phyloP scores from a whole-genome alignment of 2,797 vertebrate genomes.

The Streptopelia turtur region DNA sequence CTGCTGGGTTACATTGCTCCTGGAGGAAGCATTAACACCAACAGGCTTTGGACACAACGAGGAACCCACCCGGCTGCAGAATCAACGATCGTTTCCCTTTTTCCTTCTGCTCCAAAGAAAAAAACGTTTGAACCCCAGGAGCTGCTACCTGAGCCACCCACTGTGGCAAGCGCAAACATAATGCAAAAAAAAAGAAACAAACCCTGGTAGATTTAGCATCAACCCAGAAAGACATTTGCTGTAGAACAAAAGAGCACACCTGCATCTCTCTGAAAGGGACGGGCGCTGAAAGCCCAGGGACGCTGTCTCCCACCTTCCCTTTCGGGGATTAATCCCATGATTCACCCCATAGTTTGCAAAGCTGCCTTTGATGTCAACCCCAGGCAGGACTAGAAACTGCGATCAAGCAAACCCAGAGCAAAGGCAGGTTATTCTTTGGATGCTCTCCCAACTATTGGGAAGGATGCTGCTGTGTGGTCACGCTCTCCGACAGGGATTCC shows the following conservation, averaged over 20 bases:
- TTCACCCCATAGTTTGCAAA: neutral
- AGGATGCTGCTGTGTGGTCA: neutral
- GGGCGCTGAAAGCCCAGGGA: neutral
- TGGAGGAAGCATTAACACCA: neutral
- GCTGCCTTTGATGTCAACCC: neutral
- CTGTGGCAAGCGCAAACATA: rapidly evolving
- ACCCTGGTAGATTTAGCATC: rapidly evolving
- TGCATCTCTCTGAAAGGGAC: neutral
- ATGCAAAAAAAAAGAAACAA: neutral
- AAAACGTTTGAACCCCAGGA: neutral
- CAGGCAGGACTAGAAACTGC: slow-evolving; percentile 33
- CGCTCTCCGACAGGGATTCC: neutral
- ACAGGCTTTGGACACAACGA: rapidly evolving
- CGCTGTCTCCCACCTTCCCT: neutral
- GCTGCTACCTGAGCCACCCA: neutral
- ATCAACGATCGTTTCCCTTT: neutral
- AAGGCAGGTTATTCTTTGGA: too few relatives aligned
- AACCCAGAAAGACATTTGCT: neutral
- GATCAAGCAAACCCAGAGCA: neutral
- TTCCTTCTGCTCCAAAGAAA: neutral
- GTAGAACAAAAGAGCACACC: neutral
- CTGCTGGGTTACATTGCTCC: rapidly evolving
- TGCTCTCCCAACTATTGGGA: neutral
- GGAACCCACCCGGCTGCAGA: neutral
- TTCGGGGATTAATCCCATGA: neutral